Evolutionary conservation across 2,797 vertebrate species (phyloP), one percentile per base, ranked within the genome.

Genomic region (Gephyroberyx darwinii): DNA sequence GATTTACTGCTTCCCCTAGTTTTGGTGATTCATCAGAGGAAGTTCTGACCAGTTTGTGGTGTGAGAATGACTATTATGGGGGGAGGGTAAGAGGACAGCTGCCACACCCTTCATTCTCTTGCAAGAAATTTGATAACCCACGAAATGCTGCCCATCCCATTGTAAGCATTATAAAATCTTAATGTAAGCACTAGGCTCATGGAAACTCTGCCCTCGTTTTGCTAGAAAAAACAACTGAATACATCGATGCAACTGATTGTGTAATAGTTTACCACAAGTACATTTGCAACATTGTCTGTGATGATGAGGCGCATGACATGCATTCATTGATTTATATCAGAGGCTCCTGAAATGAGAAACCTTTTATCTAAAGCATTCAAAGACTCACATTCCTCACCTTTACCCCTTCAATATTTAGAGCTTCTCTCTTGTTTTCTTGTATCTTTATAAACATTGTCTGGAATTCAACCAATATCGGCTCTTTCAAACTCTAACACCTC

Each of bases 31-130:
- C 78, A 87, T 77, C 68, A 81, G 62, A 75, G 84, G 85, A 91
- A 87, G 78, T 86, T 77, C 53, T 78, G 63, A 48, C 6, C 75
- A 56, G 51, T 77, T 76, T 75, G 61, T 72, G 71, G 52, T 74
- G 62, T 45, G 5, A 68, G 75, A 51, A 13, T 41, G 26, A 74
- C 58, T 77, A 85, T 85, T 62, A 71, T 52, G 65, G 69, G 76
- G 52, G 57, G 78, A 74, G 78, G 85, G 84, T 74, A 53, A 35
- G 66, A 71, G 68, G 59, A 57, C 5, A 33, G 73, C 88, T 77
- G 81, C 92, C 92, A 91, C 93, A 91, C 93, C 93, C 93, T 92
- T 82, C 62, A 88, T 90, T 93, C 82, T 90, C 61, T 76, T 20
- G 19, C 12, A 12, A 31, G 86, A 90, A 85, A 93, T 86, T 8